phyloP scores from a whole-genome alignment of 2,113 vertebrate species.

The Siniperca chuatsi region DNA sequence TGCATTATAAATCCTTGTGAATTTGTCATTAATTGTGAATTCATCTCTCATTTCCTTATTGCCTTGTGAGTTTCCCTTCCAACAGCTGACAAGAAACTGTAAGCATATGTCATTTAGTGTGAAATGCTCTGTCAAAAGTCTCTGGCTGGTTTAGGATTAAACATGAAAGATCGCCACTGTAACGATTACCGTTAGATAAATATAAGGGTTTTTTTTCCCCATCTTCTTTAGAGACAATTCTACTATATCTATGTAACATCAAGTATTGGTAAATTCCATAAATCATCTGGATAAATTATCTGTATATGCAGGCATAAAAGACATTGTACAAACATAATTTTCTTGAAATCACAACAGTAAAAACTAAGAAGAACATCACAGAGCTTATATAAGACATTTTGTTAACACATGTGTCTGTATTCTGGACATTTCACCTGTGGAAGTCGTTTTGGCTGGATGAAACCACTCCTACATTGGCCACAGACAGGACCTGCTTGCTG shows the following conservation, averaged over 20 bases:
- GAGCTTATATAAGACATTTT: not conserved
- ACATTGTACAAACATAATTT: too few species aligned
- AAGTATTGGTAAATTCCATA: not conserved
- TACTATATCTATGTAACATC: too few species aligned
- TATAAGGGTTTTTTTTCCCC: too few species aligned
- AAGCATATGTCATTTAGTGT: not conserved
- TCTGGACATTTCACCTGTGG: slow-evolving; percentile 86
- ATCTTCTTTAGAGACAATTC: too few species aligned
- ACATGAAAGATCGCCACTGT: not conserved
- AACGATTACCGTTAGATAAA: not conserved
- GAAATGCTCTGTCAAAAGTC: not conserved
- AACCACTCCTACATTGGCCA: slow-evolving; percentile 91
- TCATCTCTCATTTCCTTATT: not conserved
- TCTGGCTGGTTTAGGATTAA: not conserved
- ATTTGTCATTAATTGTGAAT: not conserved
- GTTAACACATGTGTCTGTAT: not conserved
- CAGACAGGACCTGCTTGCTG: slow-evolving; percentile 87
- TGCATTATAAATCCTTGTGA: not conserved
- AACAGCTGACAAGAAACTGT: not conserved
- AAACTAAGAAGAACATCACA: not conserved
- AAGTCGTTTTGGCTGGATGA: slow-evolving; percentile 87
- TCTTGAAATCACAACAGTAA: too few species aligned
- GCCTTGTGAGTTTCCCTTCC: not conserved
- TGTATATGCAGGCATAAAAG: too few species aligned
- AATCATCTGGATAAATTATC: not conserved